Base-by-base conservation (phyloP, 2,113 vertebrate species). In the Phalacrocorax pelagicus region DNA sequence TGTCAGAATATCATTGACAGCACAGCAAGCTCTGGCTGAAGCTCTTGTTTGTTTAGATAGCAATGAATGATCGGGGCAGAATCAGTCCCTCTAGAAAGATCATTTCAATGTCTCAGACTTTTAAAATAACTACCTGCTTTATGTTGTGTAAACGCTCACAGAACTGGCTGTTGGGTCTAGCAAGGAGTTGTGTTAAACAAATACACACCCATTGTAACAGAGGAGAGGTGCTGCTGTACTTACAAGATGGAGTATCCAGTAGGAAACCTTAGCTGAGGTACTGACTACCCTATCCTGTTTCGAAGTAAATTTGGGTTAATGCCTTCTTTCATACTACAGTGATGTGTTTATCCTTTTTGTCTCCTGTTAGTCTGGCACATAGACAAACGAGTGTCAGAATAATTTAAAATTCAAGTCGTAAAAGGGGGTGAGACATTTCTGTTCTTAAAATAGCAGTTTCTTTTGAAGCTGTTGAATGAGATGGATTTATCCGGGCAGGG, bases 181-280 rank as follows among this genome's bases (percentile, higher is more conserved):
- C 32, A 83, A 70, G 79, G 62, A 65, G 23, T 7, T 34, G 32
- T 54, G 7, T 72, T 66, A 59, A 81, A 80, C 22, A 73, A 65
- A 74, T 47, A 87, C 18, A 57, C 26, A 51, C 4, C 29, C 36
- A 17, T 49, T 81, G 40, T 69, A 52, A 51, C 26, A 46, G 47
- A 81, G 62, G 36, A 36, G 54, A 75, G 87, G 71, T 90, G 91
- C 90, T 97, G 71, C 95, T 81, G 84, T 92, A 80, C 91, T 93
- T 94, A 71, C 69, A 90, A 75, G 29, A 22, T 90, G 83, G 59
- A 87, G 79, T 91, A 96, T 95, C 95, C 81, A 75, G 70, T 72
- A 86, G 63, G 65, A 95, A 85, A 18, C 5, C 23, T 65, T 65
- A 42, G 27, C 4, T 78, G 66, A 58, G 38, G 40, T 40, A 32